Evolutionary conservation across 2,797 vertebrate genomes (phyloP).

Genomic region (Percopsis omiscomaycus): DNA sequence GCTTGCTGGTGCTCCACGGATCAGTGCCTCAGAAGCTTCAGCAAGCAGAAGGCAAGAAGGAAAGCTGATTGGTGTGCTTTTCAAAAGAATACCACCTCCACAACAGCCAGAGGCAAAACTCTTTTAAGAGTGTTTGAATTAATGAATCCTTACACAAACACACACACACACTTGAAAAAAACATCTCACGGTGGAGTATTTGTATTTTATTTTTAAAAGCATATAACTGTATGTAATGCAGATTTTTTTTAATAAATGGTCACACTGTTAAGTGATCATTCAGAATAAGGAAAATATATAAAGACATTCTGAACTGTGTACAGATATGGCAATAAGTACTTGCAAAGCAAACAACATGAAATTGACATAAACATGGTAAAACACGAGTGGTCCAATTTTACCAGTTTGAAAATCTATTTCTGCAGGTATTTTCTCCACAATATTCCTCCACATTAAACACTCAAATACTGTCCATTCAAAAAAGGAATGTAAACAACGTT

Average conservation of each 20-base stretch:
- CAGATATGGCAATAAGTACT: neutral
- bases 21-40: slow-evolving; percentile 43
- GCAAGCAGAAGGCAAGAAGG: slow-evolving; percentile 63
- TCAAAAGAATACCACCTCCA: neutral
- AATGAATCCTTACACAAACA: no score
- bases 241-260: slow-evolving; percentile 4
- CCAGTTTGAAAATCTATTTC: slow-evolving; percentile 36
- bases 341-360: slow-evolving; percentile 9
- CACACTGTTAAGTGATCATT: neutral
- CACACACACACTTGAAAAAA: no score
- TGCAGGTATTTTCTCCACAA: slow-evolving; percentile 2
- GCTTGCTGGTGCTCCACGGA: slow-evolving; percentile 84
- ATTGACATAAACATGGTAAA: slow-evolving; percentile 30
- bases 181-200: neutral
- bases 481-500: slow-evolving; percentile 13
- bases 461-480: neutral
- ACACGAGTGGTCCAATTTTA: slow-evolving; percentile 30
- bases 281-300: neutral
- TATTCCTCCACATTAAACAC: slow-evolving; percentile 7
- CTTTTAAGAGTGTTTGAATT: no score
- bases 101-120: neutral
- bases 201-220: slow-evolving; percentile 3
- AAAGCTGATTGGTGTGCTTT: slow-evolving; percentile 44
- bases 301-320: neutral
- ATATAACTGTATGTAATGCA: neutral